Percentiles rank a stretch among this genome's conserved stretches.
Conservation (phyloP, 23 tunicate species). For the Aplidium turbinatum region DNA sequence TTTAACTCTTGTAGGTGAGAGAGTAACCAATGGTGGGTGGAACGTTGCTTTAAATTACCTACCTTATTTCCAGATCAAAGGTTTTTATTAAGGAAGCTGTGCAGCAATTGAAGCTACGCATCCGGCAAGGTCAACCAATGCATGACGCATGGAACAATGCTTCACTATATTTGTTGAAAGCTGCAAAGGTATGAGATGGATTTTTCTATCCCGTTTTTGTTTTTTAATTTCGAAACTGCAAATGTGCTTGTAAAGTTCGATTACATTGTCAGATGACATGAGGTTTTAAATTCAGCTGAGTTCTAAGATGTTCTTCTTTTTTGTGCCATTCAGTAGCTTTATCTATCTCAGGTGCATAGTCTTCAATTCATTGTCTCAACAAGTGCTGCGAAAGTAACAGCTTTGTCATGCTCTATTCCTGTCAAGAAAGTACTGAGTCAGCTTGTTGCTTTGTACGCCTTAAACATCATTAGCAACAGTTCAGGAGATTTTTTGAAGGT, state of each 20-base stretch:
- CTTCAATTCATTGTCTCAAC: slow-evolving; percentile 17
- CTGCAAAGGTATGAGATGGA: slow-evolving; percentile 45
- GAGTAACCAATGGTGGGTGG: too few relatives aligned
- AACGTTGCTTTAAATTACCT: background rate
- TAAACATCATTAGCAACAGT: slow-evolving; percentile 52
- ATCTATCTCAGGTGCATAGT: slow-evolving; percentile 37
- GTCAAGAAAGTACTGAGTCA: slow-evolving; percentile 36
- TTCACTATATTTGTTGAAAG: slow-evolving; percentile 42
- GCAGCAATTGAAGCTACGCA: slow-evolving; percentile 1
- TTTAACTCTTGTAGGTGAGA: too few relatives aligned
- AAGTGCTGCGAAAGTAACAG: slow-evolving; percentile 2
- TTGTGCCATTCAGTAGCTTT: too few relatives aligned
- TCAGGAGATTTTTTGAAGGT: slow-evolving; percentile 75
- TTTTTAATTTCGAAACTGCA: background rate
- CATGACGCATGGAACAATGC: slow-evolving; percentile 54
- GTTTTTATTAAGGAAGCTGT: slow-evolving; percentile 21
- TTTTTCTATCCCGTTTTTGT: background rate
- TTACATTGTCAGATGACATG: too few relatives aligned
- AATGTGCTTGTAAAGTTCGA: background rate
- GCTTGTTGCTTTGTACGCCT: slow-evolving; percentile 45
- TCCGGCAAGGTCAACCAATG: slow-evolving; percentile 27
- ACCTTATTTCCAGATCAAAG: slow-evolving; percentile 28
- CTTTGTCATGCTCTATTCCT: slow-evolving; percentile 17
- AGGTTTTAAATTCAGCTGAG: too few relatives aligned
- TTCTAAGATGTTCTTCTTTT: too few relatives aligned